A percentile compares a stretch with the other conserved stretches of the same genome.
These are phyloP conservation scores for Philaethria dido DNA, from an alignment of 2,888 invertebrate species.

Conservation along the genomic window DNA sequence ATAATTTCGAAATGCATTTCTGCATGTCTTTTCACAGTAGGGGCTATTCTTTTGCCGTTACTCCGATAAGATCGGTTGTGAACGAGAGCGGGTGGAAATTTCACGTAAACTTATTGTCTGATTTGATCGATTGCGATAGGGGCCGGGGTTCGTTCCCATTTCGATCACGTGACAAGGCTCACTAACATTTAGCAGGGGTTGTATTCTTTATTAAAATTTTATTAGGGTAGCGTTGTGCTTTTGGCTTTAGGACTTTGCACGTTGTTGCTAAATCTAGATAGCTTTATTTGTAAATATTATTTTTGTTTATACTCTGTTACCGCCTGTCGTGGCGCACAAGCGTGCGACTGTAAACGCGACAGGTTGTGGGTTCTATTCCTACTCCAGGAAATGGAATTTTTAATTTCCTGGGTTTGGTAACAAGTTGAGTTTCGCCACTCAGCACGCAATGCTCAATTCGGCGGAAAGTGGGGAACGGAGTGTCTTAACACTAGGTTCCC, in stretches of 20 bases:
- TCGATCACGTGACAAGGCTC: constrained; percentile 37
- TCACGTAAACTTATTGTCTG: constrained; percentile 40
- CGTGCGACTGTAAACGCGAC: too few species aligned
- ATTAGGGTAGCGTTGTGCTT: constrained; percentile 30
- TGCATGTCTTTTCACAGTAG: constrained; percentile 19
- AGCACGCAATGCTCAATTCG: too few species aligned
- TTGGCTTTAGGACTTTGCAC: constrained; percentile 1
- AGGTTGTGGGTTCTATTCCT: too few species aligned
- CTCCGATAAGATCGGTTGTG: constrained; percentile 25
- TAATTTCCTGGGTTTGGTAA: too few species aligned
- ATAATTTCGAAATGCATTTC: constrained; percentile 18
- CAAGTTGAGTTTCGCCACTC: too few species aligned
- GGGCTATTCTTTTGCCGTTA: constrained; percentile 10
- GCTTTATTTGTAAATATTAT: background rate
- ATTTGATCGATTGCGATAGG: constrained; percentile 39
- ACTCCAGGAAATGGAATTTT: too few species aligned
- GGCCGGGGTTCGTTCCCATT: constrained; percentile 28
- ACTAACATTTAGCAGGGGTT: constrained; percentile 29
- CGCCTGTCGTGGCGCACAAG: too few species aligned
- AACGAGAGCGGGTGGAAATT: constrained; percentile 58
- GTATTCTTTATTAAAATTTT: constrained; percentile 26
- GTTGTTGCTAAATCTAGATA: constrained; percentile 21
- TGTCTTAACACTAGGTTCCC: too few species aligned
- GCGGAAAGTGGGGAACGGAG: too few species aligned
- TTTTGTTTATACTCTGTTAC: too few species aligned